Base-by-base conservation (phyloP, 2,113 vertebrate species). In the Pteronura brasiliensis region DNA sequence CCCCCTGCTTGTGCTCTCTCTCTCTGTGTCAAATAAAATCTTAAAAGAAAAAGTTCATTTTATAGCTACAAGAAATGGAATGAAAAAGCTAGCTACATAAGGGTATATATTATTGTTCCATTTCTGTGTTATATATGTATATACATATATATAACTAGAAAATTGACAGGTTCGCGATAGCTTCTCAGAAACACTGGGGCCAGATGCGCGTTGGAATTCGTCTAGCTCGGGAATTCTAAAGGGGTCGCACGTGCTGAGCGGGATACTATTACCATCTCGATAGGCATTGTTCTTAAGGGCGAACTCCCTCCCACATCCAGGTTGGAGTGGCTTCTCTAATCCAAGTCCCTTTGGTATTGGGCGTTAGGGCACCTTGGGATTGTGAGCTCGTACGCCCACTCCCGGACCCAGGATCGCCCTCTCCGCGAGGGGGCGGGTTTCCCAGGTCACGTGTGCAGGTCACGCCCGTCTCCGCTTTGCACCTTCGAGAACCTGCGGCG, bases 331-430 rank as follows among this genome's bases (percentile, higher is more conserved):
- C 8, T 34, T 21, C 39, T 63, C 61, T 21, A 85, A 65, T 65
- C 44, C 36, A 31, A 44, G 61, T 65, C 39, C 18, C 29, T 84
- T 21, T 23, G 83, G 61, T 65, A 3, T n/a, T 49, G 29, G 21
- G 11, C 7, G 18, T 34, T 47, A 67, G 23, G 29, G 29, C 61
- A 47, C 83, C 13, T 47, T 15, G 10, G 25, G 25, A 23, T 21
- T 18, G 55, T 15, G 39, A 21, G 39, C 3, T 7, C 74, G 57
- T 23, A 14, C 11, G 2, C 0, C 23, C 21, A 4, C 31, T 49
- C 1, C 6, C 0, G 9, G 2, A 65, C 7, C 42, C 4, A 3
- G 25, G 39, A 14, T 18, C 15, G 9, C 2, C 23, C 18, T 49
- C 8, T 39, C 11, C 8, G 5, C 25, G 0, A 34, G 39, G 42